Conservation (phyloP, 30 jellyfish, hydroid and myxozoan genomes). For the Hydra vulgaris region DNA sequence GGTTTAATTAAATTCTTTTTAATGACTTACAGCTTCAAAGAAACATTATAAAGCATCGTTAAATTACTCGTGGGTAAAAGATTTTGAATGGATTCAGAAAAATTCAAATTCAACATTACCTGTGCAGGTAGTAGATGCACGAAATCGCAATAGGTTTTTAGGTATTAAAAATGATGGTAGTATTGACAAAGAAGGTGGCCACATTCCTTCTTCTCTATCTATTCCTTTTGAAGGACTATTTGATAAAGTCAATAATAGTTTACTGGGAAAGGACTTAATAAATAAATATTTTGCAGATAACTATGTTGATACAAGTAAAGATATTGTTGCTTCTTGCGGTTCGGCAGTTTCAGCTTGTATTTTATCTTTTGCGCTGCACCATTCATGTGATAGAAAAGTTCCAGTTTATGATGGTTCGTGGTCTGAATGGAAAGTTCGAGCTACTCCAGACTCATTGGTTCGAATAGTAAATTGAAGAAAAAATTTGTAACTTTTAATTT, state of each 20-base stretch:
- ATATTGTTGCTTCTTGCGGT: slow-evolving; percentile 74
- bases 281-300: slow-evolving; percentile 18
- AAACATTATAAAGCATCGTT: slow-evolving; percentile 33
- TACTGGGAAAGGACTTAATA: slow-evolving; percentile 38
- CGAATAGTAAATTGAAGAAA: background rate
- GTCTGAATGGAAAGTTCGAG: slow-evolving; percentile 76
- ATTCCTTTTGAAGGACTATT: slow-evolving; percentile 52
- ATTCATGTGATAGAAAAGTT: slow-evolving; percentile 32
- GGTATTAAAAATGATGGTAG: slow-evolving; percentile 62
- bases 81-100: slow-evolving; percentile 34
- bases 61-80: slow-evolving; percentile 39
- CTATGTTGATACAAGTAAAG: slow-evolving; percentile 47
- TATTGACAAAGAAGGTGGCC: slow-evolving; percentile 67
- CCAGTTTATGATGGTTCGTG: slow-evolving; percentile 95
- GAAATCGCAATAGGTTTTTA: slow-evolving; percentile 50
- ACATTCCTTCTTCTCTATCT: slow-evolving; percentile 55
- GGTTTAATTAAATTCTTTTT: no score
- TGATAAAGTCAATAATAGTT: slow-evolving; percentile 21
- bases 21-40: background rate
- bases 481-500: background rate
- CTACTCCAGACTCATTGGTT: background rate
- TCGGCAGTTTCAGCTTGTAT: slow-evolving; percentile 82
- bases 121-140: slow-evolving; percentile 74
- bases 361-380: slow-evolving; percentile 40
- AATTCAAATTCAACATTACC: slow-evolving; percentile 22